These are phyloP conservation scores for Platyura marginata DNA, from an alignment of 1,140 invertebrate genomes.

Conservation along the genomic window DNA sequence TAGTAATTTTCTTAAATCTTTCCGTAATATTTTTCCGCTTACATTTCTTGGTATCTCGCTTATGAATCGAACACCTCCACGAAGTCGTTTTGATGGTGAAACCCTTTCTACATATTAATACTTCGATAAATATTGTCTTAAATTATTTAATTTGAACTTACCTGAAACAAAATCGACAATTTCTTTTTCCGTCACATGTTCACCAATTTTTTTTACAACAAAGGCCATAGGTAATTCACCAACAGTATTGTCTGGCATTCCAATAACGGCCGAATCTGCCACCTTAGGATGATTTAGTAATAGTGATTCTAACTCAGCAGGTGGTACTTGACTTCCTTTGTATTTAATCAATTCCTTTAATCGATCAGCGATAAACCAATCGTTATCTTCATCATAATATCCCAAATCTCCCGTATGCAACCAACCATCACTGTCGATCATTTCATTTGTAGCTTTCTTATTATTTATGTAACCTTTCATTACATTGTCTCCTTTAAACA, in stretches of 20 bases:
- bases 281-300: slow-evolving; percentile 45
- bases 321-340: slow-evolving; percentile 38
- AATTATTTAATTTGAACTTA: too few relatives aligned
- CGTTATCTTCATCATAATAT: slow-evolving; percentile 47
- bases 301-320: slow-evolving; percentile 44
- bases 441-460: slow-evolving; percentile 36
- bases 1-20: slow-evolving; percentile 25
- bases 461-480: slow-evolving; percentile 51
- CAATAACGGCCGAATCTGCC: slow-evolving; percentile 44
- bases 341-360: slow-evolving; percentile 68
- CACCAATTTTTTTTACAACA: slow-evolving; percentile 22
- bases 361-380: slow-evolving; percentile 54
- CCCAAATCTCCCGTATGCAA: slow-evolving; percentile 67
- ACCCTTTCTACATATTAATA: not conserved
- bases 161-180: slow-evolving; percentile 27
- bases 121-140: too few relatives aligned
- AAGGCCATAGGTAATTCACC: slow-evolving; percentile 47
- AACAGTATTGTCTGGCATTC: slow-evolving; percentile 33
- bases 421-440: slow-evolving; percentile 51
- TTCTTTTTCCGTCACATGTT: slow-evolving; percentile 22
- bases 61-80: slow-evolving; percentile 42
- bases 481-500: slow-evolving; percentile 40
- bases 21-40: slow-evolving; percentile 43
- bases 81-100: slow-evolving; percentile 29
- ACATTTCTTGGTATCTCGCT: slow-evolving; percentile 43